phyloP scores from a whole-genome alignment of 2,888 invertebrate species.

The Nycteola revayana region DNA sequence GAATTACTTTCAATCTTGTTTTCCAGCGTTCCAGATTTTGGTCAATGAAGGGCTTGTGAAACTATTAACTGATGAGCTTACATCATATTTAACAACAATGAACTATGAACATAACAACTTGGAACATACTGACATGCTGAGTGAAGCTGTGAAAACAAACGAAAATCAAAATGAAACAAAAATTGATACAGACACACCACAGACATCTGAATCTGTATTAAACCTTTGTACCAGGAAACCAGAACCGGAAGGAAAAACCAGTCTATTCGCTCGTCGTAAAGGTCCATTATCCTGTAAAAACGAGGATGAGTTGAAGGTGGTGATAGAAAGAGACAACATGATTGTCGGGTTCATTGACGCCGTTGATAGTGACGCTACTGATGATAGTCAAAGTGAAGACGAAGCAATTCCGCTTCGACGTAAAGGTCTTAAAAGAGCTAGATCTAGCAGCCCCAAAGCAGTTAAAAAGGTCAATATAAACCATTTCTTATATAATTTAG shows the following conservation, averaged over 20 bases:
- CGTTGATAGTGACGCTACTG: constrained; percentile 62
- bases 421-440: constrained; percentile 54
- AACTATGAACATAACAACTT: constrained; percentile 60
- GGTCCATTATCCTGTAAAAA: constrained; percentile 43
- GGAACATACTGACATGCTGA: constrained; percentile 33
- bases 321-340: constrained; percentile 77
- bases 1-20: not conserved
- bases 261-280: constrained; percentile 53
- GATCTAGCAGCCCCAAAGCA: constrained; percentile 52
- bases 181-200: constrained; percentile 12
- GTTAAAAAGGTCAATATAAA: constrained; percentile 49
- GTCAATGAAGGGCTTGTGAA: constrained; percentile 69
- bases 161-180: constrained; percentile 16
- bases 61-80: constrained; percentile 66
- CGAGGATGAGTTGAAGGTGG: constrained; percentile 65
- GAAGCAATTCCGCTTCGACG: constrained; percentile 40
- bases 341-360: constrained; percentile 70
- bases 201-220: constrained; percentile 11
- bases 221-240: constrained; percentile 3
- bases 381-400: constrained; percentile 63
- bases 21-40: constrained; percentile 67
- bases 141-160: constrained; percentile 31
- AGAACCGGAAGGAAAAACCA: constrained; percentile 33
- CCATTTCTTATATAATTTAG: too few relatives aligned
- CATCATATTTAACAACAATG: constrained; percentile 62